Evolutionary conservation across 1,140 invertebrate genomes (phyloP), one percentile per base, ranked within the genome.

Genomic region (Octopus bimaculoides): DNA sequence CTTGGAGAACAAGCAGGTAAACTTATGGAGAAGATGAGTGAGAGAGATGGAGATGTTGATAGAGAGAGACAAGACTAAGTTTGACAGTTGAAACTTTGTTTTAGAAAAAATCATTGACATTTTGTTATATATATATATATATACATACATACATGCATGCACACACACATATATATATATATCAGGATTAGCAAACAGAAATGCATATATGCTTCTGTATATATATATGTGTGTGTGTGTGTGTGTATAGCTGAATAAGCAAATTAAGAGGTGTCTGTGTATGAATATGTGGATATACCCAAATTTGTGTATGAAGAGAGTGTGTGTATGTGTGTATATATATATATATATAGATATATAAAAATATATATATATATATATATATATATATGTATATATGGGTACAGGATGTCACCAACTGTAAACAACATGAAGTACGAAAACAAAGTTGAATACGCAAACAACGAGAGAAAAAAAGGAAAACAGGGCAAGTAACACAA

Each of bases 371-470:
- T 4, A 69, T 69, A 69, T 69, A 69, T 17, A 20, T 54, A 26
- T 75, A 55, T 75, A 10, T 56, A 54, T 55, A 54, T 75, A 54
- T 53, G 41, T 20, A 55, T 77, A 17, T 77, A 17, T 79, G 10
- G 79, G n/a, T 71, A 61, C 76, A 41, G 26, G 26, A 41, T 41
- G 26, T 41, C 26, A 41, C 26, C 26, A 41, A 41, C 26, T 41
- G 26, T 41, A 41, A 41, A 41, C 26, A 41, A 41, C 26, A 41
- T 41, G 26, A 41, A 41, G 26, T 41, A 41, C 2, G 26, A 41
- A 41, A 41, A 41, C 26, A 41, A 41, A 41, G 26, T 41, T 41
- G 26, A 41, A 41, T 41, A 41, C 2, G 26, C 26, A 41, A 41
- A 41, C 26, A 41, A 41, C 26, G 26, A 41, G 26, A 41, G 26